Evolutionary conservation across 2,797 vertebrate genomes (phyloP).

Genomic region (Cichlasoma orientale): DNA sequence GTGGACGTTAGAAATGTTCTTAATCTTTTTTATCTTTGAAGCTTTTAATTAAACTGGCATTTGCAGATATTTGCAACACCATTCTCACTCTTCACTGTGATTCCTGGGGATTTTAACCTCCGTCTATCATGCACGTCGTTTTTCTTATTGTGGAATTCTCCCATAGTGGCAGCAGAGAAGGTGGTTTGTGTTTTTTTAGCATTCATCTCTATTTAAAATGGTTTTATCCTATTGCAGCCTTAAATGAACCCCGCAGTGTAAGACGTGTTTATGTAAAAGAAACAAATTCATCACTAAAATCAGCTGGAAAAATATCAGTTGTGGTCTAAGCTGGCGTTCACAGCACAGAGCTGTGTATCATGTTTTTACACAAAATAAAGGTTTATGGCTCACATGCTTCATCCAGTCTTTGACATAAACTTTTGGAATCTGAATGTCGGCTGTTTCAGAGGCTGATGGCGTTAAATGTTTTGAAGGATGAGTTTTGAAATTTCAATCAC

Average conservation of each 20-base stretch:
- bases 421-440: too few species aligned
- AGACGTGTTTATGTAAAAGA: conserved; percentile 9
- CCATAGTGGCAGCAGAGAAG: neutral
- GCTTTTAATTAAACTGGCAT: neutral
- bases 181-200: neutral
- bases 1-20: neutral
- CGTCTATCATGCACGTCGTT: neutral
- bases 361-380: conserved; percentile 13
- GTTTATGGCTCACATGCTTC: too few species aligned
- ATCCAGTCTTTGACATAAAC: too few species aligned
- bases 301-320: conserved; percentile 16
- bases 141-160: neutral
- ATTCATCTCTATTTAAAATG: neutral
- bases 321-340: neutral
- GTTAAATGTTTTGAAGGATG: conserved; percentile 5
- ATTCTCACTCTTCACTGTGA: neutral
- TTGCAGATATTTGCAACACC: neutral
- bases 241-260: neutral
- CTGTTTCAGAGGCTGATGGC: conserved; percentile 7
- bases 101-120: neutral
- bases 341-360: conserved; percentile 16
- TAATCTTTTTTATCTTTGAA: neutral
- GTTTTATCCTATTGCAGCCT: neutral
- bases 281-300: neutral
- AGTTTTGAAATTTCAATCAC: too few species aligned